Conservation (phyloP, 2,113 vertebrate species). For the Heterotilapia buettikoferi region DNA sequence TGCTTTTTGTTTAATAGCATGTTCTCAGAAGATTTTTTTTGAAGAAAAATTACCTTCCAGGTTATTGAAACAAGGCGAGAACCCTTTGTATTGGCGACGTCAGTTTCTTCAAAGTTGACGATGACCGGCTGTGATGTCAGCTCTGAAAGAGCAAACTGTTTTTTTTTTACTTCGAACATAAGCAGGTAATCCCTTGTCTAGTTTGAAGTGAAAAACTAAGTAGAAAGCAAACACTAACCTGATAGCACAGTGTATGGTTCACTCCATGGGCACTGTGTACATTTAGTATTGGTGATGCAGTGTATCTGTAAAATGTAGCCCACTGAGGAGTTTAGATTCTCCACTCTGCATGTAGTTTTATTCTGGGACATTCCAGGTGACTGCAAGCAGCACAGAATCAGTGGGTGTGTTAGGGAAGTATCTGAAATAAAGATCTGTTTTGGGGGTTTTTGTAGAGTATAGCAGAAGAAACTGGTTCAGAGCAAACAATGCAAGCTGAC, state of each 20-base stretch:
- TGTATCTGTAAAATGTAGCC: constrained; percentile 50
- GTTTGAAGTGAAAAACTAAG: background rate
- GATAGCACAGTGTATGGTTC: constrained; percentile 28
- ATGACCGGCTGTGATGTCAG: constrained; percentile 43
- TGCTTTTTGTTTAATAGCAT: background rate
- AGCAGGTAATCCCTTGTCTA: background rate
- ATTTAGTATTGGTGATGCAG: constrained; percentile 12
- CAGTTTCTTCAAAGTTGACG: background rate
- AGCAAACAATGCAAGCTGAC: background rate
- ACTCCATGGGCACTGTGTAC: constrained; percentile 53
- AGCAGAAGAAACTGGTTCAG: background rate
- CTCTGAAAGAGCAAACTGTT: constrained; percentile 30
- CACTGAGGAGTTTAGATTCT: constrained; percentile 33
- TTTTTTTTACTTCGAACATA: background rate
- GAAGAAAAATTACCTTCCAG: constrained; percentile 25
- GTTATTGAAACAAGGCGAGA: background rate
- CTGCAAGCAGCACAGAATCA: background rate
- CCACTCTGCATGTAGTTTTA: background rate
- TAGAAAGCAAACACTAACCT: constrained; percentile 36
- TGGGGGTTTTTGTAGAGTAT: background rate
- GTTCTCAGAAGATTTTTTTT: background rate
- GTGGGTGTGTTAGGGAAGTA: background rate
- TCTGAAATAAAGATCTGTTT: background rate
- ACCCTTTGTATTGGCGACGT: background rate
- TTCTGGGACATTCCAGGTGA: background rate